Conservation (phyloP, 2,113 vertebrate genomes). For the Macquaria ambigua region DNA sequence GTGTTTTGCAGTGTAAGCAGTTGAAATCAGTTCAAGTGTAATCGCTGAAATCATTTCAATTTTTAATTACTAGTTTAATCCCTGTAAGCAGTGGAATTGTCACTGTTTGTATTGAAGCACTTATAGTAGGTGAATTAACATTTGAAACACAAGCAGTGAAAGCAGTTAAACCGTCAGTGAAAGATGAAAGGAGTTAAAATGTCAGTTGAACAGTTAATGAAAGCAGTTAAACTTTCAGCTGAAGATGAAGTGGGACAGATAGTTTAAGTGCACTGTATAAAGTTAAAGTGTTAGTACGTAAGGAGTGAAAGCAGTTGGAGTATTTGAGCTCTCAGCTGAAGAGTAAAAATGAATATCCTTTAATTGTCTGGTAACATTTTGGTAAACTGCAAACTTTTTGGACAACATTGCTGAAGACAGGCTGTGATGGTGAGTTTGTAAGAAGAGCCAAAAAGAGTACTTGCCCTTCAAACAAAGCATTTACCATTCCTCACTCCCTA, state of each 20-base stretch:
- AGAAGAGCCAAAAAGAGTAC: constrained; percentile 28
- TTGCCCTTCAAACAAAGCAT: constrained; percentile 68
- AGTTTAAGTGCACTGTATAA: not conserved
- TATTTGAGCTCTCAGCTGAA: not conserved
- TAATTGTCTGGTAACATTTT: constrained; percentile 16
- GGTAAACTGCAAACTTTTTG: not conserved
- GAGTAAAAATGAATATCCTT: not conserved
- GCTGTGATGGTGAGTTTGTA: not conserved
- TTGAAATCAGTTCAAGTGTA: not conserved
- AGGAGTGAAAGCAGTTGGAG: not conserved
- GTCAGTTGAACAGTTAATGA: not conserved
- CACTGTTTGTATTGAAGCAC: not conserved
- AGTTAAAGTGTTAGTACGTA: not conserved
- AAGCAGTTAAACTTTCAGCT: not conserved
- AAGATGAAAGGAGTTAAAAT: not conserved
- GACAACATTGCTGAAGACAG: not conserved
- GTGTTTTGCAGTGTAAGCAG: too few relatives aligned
- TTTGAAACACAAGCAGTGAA: not conserved
- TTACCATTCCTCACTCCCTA: constrained; percentile 54
- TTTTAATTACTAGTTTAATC: not conserved
- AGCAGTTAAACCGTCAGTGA: not conserved
- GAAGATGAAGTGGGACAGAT: not conserved
- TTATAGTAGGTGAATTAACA: not conserved
- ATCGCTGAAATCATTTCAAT: not conserved
- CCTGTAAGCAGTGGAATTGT: not conserved